Evolutionary conservation across 2,797 vertebrate genomes (phyloP), one percentile per base, ranked within the genome.

Genomic region (Notamacropus eugenii): DNA sequence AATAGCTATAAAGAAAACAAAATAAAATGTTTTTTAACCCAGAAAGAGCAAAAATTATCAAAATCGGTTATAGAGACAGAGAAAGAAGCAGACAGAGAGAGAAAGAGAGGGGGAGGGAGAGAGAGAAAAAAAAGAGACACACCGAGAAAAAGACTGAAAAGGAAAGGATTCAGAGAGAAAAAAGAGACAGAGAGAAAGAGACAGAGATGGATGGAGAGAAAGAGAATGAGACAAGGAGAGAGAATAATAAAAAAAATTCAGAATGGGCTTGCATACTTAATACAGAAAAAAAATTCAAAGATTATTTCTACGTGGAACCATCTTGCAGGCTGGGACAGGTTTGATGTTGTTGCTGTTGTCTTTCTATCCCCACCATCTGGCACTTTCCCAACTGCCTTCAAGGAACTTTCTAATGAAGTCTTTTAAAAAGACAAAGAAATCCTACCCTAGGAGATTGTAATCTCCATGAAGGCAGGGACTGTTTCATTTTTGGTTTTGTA

Each of bases 1-100:
- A 92, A 94, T n/a, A 90, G 28, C 14, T 54, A 54, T 57, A 93
- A 96, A 93, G 22, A 90, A 92, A 24, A 91, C 94, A 34, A 97
- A 95, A 96, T 67, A 97, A 94, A 94, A 58, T 28, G 14, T 54
- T 16, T 40, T 55, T 91, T 87, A 87, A 50, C 5, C 24, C 74
- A 87, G 74, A 87, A 50, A 50, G 40, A 87, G 24, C 24, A 46
- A 87, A 40, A 82, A 40, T 46, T 40, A 87, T 50, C n/a, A 82
- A 6, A 50, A 50, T 4, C 8, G 46, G n/a, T 8, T 2, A 74
- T n/a, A 40, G 67, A 67, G 29, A 62, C 2, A n/a, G 3, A n/a
- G 16, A 67, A 34, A 12, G 59, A 67, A 34, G 8, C 14, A 50
- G 22, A 82, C 5, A 46, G 14, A 46, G 9, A 82, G 14, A 46